These are phyloP conservation scores for Cheilosia scutellata DNA, from an alignment of 2,888 invertebrate genomes.

Conservation along the genomic window DNA sequence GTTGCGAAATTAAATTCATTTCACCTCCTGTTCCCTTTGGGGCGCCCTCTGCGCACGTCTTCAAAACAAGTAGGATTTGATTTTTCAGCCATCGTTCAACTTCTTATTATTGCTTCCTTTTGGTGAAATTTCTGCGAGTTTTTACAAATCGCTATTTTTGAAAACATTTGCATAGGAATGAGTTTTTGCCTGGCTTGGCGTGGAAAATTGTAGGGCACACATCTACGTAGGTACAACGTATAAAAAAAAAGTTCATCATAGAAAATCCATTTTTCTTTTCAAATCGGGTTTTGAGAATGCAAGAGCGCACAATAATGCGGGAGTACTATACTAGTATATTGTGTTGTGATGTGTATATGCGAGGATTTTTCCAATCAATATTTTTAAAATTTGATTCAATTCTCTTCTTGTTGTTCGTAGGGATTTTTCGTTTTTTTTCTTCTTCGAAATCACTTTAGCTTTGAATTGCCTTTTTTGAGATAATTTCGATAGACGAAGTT, in stretches of 20 bases:
- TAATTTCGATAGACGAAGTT: slow-evolving; percentile 11
- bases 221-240: neutral
- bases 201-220: neutral
- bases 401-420: slow-evolving; percentile 39
- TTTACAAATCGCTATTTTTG: slow-evolving; percentile 58
- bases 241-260: slow-evolving; percentile 35
- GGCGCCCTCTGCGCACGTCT: neutral
- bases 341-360: slow-evolving; percentile 40
- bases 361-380: slow-evolving; percentile 58
- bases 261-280: slow-evolving; percentile 58
- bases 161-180: slow-evolving; percentile 61
- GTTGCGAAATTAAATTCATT: slow-evolving; percentile 67
- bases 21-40: slow-evolving; percentile 10
- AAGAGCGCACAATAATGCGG: slow-evolving; percentile 37
- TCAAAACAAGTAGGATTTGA: slow-evolving; percentile 49
- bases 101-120: slow-evolving; percentile 26
- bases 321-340: slow-evolving; percentile 11
- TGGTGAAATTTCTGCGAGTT: slow-evolving; percentile 35
- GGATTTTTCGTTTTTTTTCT: slow-evolving; percentile 8
- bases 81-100: slow-evolving; percentile 22
- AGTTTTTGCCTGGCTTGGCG: slow-evolving; percentile 24
- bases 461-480: slow-evolving; percentile 38
- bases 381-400: slow-evolving; percentile 65
- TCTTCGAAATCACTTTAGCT: slow-evolving; percentile 30
- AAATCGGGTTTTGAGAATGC: slow-evolving; percentile 50